phyloP scores from a whole-genome alignment of 2,888 invertebrate genomes.

The Schrankia costaestrigalis region DNA sequence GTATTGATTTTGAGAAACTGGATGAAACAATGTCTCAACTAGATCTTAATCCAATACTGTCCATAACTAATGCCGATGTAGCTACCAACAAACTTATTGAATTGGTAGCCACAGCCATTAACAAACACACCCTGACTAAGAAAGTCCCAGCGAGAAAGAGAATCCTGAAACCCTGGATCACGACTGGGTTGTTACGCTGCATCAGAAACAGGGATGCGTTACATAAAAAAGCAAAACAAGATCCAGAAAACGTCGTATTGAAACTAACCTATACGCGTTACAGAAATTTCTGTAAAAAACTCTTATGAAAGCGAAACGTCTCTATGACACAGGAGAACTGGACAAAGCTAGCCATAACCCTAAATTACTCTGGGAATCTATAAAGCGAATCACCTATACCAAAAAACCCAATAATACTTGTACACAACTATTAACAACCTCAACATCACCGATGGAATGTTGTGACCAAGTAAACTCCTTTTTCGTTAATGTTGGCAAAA shows the following conservation, averaged over 20 bases:
- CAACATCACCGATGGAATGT: background rate
- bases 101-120: background rate
- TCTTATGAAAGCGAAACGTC: background rate
- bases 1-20: background rate
- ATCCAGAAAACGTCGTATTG: background rate
- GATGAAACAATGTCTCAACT: background rate
- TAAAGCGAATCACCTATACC: background rate
- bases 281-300: background rate
- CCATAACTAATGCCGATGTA: background rate
- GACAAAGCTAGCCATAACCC: background rate
- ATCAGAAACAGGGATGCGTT: conserved; percentile 2
- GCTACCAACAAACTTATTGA: background rate
- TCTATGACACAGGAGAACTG: background rate
- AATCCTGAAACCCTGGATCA: too few relatives aligned
- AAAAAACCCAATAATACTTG: background rate
- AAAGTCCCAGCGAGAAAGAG: background rate
- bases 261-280: background rate
- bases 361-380: background rate
- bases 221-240: conserved; percentile 1
- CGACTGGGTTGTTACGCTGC: conserved; percentile 1
- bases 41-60: background rate
- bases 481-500: background rate
- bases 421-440: background rate
- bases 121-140: background rate
- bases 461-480: background rate